These are phyloP conservation scores for Tenebrosternarchus preto DNA, from an alignment of 2,113 vertebrate genomes.

Conservation along the genomic window DNA sequence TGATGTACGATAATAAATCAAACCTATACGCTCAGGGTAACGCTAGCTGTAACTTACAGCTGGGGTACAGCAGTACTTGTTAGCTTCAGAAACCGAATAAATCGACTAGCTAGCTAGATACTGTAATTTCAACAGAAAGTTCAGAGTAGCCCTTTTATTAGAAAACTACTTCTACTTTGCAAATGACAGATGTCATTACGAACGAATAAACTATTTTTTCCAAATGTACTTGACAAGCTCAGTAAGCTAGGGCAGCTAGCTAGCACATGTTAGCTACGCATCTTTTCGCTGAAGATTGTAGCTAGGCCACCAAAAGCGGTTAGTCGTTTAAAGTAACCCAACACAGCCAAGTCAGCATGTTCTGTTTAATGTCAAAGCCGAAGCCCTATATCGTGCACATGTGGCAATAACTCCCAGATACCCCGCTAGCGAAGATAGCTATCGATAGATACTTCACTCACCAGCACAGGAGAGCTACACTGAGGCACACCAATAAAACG, in stretches of 20 bases:
- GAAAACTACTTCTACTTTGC: too few species aligned
- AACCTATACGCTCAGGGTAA: not conserved
- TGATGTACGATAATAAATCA: not conserved
- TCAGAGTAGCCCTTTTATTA: too few species aligned
- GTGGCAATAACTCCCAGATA: too few species aligned
- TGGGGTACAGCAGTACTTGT: not conserved
- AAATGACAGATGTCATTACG: too few species aligned
- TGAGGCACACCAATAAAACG: constrained; percentile 77
- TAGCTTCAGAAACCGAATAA: not conserved
- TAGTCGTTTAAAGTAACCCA: not conserved
- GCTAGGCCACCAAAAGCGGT: not conserved
- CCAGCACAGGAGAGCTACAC: constrained; percentile 79
- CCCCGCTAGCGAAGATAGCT: too few species aligned
- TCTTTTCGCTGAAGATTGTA: too few species aligned
- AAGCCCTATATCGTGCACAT: not conserved
- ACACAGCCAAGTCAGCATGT: not conserved
- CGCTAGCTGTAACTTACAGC: too few species aligned
- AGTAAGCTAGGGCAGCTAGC: not conserved
- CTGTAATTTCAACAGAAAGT: too few species aligned
- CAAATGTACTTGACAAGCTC: not conserved
- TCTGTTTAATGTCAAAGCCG: not conserved
- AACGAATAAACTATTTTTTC: not conserved
- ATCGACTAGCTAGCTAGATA: too few species aligned
- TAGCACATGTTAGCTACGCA: constrained; percentile 9
- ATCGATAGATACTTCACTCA: too few species aligned